phyloP scores from a whole-genome alignment of 2,113 vertebrate genomes.

The Mustelus asterias region DNA sequence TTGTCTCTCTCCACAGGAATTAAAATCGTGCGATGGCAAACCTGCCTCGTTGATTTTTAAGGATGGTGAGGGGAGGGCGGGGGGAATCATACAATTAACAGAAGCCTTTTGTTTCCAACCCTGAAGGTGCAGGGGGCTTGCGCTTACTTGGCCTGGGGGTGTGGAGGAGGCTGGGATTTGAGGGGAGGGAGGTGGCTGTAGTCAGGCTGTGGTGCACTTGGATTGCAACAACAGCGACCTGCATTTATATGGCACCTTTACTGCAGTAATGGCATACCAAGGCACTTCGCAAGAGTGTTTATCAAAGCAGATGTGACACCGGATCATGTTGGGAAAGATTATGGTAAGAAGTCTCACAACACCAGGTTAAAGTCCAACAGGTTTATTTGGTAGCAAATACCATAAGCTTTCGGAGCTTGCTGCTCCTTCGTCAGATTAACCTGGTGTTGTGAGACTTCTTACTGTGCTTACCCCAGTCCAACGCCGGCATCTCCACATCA shows the following conservation, averaged over 20 bases:
- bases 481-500: no score
- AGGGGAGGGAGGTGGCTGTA: neutral
- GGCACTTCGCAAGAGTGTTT: neutral
- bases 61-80: neutral
- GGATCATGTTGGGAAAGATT: neutral
- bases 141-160: neutral
- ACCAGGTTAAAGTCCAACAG: no score
- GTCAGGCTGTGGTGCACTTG: neutral
- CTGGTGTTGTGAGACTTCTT: no score
- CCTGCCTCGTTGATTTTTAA: neutral
- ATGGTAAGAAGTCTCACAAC: no score
- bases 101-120: neutral
- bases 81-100: neutral
- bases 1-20: neutral
- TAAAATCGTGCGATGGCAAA: neutral
- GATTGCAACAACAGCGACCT: neutral
- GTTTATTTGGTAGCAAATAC: no score
- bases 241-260: neutral
- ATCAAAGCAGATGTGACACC: neutral
- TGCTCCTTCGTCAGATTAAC: no score
- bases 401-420: no score
- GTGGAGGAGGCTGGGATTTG: neutral
- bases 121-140: neutral
- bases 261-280: neutral
- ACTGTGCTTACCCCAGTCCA: no score